phyloP scores from a whole-genome alignment of 2,113 vertebrate species.

The Coracopsis vasa region DNA sequence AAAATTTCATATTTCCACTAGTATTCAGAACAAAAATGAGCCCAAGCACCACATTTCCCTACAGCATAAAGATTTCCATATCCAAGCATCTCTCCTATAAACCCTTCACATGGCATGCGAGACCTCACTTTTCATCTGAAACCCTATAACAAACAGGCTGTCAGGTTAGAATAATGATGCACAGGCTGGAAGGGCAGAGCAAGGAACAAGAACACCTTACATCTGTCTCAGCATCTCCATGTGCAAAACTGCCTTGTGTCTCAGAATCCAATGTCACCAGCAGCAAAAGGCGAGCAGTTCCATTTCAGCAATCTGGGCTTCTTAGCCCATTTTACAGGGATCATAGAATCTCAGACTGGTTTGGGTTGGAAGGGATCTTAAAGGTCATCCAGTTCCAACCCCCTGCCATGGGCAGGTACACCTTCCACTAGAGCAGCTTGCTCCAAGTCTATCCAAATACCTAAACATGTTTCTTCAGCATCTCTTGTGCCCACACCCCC shows the following conservation, averaged over 20 bases:
- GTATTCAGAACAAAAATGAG: not conserved
- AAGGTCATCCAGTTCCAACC: not conserved
- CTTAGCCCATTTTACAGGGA: rapidly evolving
- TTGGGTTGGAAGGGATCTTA: not conserved
- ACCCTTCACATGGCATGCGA: rapidly evolving
- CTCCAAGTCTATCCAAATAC: not conserved
- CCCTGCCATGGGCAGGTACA: not conserved
- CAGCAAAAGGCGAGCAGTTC: not conserved
- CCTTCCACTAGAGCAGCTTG: not conserved
- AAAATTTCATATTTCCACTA: not conserved
- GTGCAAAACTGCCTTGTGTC: not conserved
- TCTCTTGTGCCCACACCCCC: not conserved
- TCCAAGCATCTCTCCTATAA: not conserved
- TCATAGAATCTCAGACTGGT: not conserved
- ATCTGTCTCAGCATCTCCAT: not conserved
- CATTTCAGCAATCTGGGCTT: rapidly evolving
- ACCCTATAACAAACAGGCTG: not conserved
- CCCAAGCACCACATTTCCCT: not conserved
- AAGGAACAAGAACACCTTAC: not conserved
- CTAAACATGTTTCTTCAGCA: not conserved
- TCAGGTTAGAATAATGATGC: not conserved
- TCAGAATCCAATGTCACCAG: not conserved
- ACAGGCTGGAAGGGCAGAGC: not conserved
- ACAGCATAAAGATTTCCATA: rapidly evolving
- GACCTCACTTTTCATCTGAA: rapidly evolving